Evolutionary conservation across 2,888 invertebrate species (phyloP).

Genomic region (Hemithea aestivaria): DNA sequence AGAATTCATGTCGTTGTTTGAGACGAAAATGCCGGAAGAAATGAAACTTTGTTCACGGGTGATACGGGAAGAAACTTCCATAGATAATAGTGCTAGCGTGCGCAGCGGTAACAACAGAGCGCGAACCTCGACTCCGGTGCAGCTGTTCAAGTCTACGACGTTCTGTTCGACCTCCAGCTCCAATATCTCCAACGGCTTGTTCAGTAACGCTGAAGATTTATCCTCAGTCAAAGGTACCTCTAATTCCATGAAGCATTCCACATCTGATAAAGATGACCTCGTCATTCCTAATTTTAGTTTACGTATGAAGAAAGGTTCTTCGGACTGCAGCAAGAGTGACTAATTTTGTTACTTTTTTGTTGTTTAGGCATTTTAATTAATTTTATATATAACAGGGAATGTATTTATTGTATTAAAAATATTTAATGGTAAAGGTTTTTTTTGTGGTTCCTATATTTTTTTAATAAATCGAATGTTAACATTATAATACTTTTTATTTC

Average conservation of each 20-base stretch:
- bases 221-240: constrained; percentile 77
- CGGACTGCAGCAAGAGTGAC: constrained; percentile 64
- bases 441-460: constrained; percentile 24
- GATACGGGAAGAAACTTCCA: constrained; percentile 41
- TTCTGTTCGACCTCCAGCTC: constrained; percentile 72
- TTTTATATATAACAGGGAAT: constrained; percentile 19
- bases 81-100: constrained; percentile 48
- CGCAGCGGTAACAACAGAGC: constrained; percentile 52
- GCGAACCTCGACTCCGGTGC: constrained; percentile 81
- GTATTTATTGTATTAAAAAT: constrained; percentile 19
- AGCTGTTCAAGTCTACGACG: constrained; percentile 62
- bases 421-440: constrained; percentile 21
- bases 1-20: constrained; percentile 64
- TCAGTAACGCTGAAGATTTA: constrained; percentile 76
- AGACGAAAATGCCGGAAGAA: constrained; percentile 68
- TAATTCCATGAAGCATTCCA: constrained; percentile 64
- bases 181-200: constrained; percentile 66
- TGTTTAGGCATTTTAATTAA: constrained; percentile 28
- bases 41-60: constrained; percentile 45
- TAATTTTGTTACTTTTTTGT: constrained; percentile 32
- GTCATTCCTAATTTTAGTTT: constrained; percentile 72
- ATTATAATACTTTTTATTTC: neutral
- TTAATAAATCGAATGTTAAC: constrained; percentile 22
- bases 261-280: constrained; percentile 69
- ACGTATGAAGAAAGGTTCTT: constrained; percentile 52